Evolutionary conservation across 2,797 vertebrate species (phyloP).

Genomic region (Buceros bicornis): DNA sequence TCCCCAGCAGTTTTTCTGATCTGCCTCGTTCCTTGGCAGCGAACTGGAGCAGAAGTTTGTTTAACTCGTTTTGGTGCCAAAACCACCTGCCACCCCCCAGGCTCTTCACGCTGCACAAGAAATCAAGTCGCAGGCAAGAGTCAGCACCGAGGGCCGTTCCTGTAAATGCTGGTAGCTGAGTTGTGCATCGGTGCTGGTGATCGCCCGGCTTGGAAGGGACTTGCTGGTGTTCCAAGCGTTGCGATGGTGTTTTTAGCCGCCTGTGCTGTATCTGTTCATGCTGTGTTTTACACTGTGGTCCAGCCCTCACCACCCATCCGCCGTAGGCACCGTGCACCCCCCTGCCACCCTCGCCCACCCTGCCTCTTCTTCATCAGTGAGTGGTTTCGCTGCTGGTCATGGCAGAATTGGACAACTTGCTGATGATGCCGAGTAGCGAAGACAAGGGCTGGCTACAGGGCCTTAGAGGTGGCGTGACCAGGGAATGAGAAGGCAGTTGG

Average conservation of each 20-base stretch:
- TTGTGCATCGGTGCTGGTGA: neutral
- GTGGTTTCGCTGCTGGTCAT: accelerated
- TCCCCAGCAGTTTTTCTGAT: slow-evolving; percentile 1
- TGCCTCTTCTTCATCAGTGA: neutral
- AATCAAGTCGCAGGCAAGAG: neutral
- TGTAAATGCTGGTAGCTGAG: accelerated
- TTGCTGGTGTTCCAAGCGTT: neutral
- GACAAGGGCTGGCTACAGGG: neutral
- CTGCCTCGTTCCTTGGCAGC: slow-evolving; percentile 21
- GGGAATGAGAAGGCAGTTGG: neutral
- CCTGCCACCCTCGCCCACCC: accelerated
- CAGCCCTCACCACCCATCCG: neutral
- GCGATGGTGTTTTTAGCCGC: neutral
- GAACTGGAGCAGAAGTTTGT: neutral
- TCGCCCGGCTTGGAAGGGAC: neutral
- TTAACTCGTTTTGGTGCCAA: neutral
- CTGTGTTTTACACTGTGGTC: neutral
- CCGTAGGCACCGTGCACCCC: accelerated
- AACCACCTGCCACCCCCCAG: slow-evolving; percentile 9
- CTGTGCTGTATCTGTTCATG: neutral
- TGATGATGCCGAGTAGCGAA: neutral
- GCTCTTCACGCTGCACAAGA: neutral
- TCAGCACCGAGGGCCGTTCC: accelerated
- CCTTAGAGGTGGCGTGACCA: accelerated
- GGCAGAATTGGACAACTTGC: neutral